Evolutionary conservation across 2,888 invertebrate genomes (phyloP).

Genomic region (Troilus luridus): DNA sequence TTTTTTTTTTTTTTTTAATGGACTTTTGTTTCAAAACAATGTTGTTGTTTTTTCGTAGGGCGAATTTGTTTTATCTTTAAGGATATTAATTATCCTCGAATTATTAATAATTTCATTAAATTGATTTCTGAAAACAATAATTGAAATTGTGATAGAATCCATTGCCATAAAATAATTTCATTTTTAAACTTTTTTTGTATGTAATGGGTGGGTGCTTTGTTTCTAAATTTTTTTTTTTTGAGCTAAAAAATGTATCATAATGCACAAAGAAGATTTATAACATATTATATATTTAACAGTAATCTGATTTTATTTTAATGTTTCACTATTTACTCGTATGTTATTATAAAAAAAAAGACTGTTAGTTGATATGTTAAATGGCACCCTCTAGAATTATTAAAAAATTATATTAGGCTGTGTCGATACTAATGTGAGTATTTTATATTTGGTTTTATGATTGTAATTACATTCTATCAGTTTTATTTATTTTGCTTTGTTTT

Average conservation of each 20-base stretch:
- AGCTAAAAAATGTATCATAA: not conserved
- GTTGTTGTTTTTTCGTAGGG: too few species aligned
- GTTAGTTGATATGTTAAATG: not conserved
- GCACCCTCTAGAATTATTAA: not conserved
- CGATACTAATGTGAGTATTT: not conserved
- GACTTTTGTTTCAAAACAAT: too few species aligned
- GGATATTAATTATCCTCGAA: too few species aligned
- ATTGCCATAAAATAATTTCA: too few species aligned
- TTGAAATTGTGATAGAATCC: too few species aligned
- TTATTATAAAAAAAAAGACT: not conserved
- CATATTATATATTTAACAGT: not conserved
- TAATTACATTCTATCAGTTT: not conserved
- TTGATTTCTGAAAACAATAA: not conserved
- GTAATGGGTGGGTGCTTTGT: not conserved
- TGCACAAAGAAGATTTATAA: not conserved
- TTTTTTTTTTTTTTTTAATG: too few species aligned
- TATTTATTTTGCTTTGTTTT: not conserved
- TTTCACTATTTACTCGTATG: not conserved
- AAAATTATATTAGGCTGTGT: not conserved
- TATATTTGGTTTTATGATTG: not conserved
- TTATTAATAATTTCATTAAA: too few species aligned
- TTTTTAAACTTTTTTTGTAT: too few species aligned
- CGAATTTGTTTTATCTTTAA: too few species aligned
- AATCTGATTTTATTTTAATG: not conserved
- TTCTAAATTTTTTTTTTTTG: not conserved